Conservation (phyloP, 2,797 vertebrate genomes). For the Acanthurus tractus region DNA sequence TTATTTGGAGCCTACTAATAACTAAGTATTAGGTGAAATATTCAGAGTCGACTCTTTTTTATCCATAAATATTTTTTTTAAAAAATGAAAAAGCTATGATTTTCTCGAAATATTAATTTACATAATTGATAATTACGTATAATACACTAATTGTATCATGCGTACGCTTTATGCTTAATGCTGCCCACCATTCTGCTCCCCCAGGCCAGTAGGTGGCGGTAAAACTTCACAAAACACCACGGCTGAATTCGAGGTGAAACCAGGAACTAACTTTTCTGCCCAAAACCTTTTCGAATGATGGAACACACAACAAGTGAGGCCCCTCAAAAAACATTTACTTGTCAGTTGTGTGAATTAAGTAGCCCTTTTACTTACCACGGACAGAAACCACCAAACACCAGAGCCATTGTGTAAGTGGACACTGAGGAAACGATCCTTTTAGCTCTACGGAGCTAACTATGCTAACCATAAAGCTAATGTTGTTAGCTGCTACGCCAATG, state of each 20-base stretch:
- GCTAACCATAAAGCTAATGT: conserved; percentile 50
- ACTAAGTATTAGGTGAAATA: neutral
- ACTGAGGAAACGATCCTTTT: neutral
- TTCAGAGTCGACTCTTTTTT: neutral
- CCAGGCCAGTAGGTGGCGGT: conserved; percentile 68
- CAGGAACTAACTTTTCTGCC: conserved; percentile 34
- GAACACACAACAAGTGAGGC: conserved; percentile 45
- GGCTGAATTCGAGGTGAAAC: neutral
- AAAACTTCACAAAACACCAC: conserved; percentile 34
- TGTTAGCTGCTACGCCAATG: neutral
- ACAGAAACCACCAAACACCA: conserved; percentile 89
- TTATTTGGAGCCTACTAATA: neutral
- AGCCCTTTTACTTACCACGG: conserved; percentile 88
- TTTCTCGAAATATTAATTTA: no score
- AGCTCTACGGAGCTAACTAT: neutral
- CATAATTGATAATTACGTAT: no score
- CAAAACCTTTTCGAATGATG: conserved; percentile 71
- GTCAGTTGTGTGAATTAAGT: conserved; percentile 87
- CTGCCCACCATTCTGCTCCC: neutral
- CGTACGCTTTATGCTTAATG: no score
- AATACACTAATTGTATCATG: no score
- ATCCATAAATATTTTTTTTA: neutral
- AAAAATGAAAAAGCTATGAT: neutral
- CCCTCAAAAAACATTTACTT: conserved; percentile 83
- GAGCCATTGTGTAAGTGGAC: conserved; percentile 88